phyloP scores from a whole-genome alignment of 2,113 vertebrate genomes.

The Phasianus colchicus region DNA sequence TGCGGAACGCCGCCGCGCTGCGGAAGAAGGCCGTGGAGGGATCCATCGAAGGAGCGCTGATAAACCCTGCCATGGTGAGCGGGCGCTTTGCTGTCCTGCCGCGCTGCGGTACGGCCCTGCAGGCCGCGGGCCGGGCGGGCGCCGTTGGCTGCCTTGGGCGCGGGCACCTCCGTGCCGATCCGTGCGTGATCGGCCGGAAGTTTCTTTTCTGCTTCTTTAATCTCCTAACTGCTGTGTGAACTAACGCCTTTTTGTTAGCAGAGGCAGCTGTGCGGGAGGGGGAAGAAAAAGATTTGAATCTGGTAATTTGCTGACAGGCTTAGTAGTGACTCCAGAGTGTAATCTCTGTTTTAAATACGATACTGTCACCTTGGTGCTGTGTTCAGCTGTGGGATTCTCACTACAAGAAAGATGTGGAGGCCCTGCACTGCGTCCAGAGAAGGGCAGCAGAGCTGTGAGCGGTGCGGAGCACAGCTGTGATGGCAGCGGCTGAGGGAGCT shows the following conservation, averaged over 20 bases:
- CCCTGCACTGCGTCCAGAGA: too few relatives aligned
- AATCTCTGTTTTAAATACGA: not conserved
- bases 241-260: not conserved
- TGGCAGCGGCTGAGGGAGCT: too few relatives aligned
- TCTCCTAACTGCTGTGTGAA: not conserved
- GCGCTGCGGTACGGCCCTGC: rapidly evolving
- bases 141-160: too few relatives aligned
- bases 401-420: too few relatives aligned
- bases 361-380: too few relatives aligned
- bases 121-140: not conserved
- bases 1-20: slow-evolving; percentile 87
- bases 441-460: too few relatives aligned
- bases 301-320: not conserved
- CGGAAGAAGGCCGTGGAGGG: slow-evolving; percentile 87
- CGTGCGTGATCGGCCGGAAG: too few relatives aligned
- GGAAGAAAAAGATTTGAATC: not conserved
- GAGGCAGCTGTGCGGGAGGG: not conserved
- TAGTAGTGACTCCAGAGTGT: not conserved
- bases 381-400: too few relatives aligned
- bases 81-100: rapidly evolving
- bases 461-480: too few relatives aligned
- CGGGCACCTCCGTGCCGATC: too few relatives aligned
- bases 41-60: slow-evolving; percentile 81
- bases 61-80: slow-evolving; percentile 90
- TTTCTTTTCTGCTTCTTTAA: not conserved